phyloP scores from a whole-genome alignment of 2,888 invertebrate species.

The Heliothis peltigera region DNA sequence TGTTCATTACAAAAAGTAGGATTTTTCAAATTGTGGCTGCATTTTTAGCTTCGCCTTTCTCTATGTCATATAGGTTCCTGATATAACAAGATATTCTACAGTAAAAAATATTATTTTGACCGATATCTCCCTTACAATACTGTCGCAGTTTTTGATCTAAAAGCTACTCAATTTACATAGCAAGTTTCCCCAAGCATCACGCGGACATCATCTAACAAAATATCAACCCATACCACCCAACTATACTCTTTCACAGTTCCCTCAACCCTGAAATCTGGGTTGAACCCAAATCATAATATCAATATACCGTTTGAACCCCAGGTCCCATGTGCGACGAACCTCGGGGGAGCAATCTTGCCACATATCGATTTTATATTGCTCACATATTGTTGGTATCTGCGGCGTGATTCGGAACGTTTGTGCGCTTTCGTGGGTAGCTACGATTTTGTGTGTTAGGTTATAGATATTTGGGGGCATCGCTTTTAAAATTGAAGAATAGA shows the following conservation, averaged over 20 bases:
- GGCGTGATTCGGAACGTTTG: slow-evolving; percentile 40
- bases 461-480: background rate
- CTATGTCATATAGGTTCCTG: too few relatives aligned
- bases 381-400: slow-evolving; percentile 64
- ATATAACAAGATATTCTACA: too few relatives aligned
- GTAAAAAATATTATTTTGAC: background rate
- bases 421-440: slow-evolving; percentile 8
- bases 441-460: slow-evolving; percentile 23
- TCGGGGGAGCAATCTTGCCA: slow-evolving; percentile 69
- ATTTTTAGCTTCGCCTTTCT: too few relatives aligned
- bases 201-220: slow-evolving; percentile 2
- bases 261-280: slow-evolving; percentile 44
- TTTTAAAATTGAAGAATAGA: too few relatives aligned
- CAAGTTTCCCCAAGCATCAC: background rate
- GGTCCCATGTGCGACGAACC: slow-evolving; percentile 67
- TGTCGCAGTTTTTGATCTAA: background rate
- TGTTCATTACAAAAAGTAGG: too few relatives aligned
- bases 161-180: background rate
- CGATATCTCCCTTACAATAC: background rate
- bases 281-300: slow-evolving; percentile 65
- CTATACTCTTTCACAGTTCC: slow-evolving; percentile 50
- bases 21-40: too few relatives aligned
- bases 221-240: slow-evolving; percentile 9
- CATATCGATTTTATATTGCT: slow-evolving; percentile 78
- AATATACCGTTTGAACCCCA: slow-evolving; percentile 64